phyloP scores from a whole-genome alignment of 2,888 invertebrate genomes.

The Lochmaea crataegi region DNA sequence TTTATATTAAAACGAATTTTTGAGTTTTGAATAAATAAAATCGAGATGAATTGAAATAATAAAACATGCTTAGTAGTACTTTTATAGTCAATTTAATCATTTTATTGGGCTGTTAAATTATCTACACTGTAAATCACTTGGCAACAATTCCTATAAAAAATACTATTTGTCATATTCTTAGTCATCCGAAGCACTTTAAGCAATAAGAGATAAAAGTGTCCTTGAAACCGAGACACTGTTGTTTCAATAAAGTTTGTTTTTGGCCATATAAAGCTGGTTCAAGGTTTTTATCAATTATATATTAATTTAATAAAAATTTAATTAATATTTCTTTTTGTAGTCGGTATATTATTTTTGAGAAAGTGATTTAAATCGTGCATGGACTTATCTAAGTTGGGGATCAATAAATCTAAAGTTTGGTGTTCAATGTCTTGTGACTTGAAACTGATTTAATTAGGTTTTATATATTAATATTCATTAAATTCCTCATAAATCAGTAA shows the following conservation, averaged over 20 bases:
- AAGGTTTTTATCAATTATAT: conserved; percentile 1
- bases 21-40: neutral
- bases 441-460: too few species aligned
- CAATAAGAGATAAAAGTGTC: conserved; percentile 27
- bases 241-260: conserved; percentile 11
- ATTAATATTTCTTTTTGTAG: neutral
- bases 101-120: conserved; percentile 23
- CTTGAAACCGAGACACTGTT: conserved; percentile 23
- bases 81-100: conserved; percentile 17
- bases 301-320: neutral
- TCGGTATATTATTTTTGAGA: neutral
- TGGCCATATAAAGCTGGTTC: conserved; percentile 5
- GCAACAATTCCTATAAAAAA: conserved; percentile 23
- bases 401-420: too few species aligned
- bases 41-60: neutral
- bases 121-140: conserved; percentile 24
- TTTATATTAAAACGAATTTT: too few species aligned
- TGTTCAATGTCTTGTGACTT: too few species aligned
- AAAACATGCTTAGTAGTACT: neutral
- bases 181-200: conserved; percentile 23
- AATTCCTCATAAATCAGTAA: too few species aligned
- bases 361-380: too few species aligned
- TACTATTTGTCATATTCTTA: conserved; percentile 29
- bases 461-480: too few species aligned
- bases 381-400: too few species aligned